These are phyloP conservation scores for Palythoa caribaeorum DNA, from an alignment of 92 coral and sea anemone genomes.

Conservation along the genomic window DNA sequence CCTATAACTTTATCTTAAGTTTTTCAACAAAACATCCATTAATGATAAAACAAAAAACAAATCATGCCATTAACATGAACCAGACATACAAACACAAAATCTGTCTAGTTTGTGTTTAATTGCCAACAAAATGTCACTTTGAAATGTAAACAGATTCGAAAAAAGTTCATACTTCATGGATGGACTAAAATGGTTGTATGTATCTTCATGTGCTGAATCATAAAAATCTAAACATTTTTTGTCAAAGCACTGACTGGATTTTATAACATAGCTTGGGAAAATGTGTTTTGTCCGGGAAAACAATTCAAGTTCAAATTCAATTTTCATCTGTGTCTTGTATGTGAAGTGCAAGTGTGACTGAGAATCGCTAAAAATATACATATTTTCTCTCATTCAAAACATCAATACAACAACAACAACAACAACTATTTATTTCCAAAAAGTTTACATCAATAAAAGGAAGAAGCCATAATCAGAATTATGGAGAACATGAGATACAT, in stretches of 20 bases:
- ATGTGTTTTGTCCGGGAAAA: not conserved
- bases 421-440: no score
- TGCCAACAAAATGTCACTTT: no score
- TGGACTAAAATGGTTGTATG: no score
- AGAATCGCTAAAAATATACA: not conserved
- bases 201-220: not conserved
- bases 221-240: not conserved
- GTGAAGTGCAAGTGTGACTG: not conserved
- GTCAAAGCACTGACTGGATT: not conserved
- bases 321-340: not conserved
- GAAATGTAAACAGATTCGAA: no score
- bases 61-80: no score
- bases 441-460: not conserved
- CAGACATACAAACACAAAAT: no score
- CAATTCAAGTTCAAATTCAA: not conserved
- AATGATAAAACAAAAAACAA: no score
- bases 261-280: not conserved
- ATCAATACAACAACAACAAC: not conserved
- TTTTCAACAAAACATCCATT: no score
- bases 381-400: not conserved
- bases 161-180: no score
- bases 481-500: not conserved
- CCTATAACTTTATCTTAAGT: not conserved
- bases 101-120: no score
- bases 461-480: not conserved